phyloP scores from a whole-genome alignment of 2,113 vertebrate genomes.

The Nerophis lumbriciformis region DNA sequence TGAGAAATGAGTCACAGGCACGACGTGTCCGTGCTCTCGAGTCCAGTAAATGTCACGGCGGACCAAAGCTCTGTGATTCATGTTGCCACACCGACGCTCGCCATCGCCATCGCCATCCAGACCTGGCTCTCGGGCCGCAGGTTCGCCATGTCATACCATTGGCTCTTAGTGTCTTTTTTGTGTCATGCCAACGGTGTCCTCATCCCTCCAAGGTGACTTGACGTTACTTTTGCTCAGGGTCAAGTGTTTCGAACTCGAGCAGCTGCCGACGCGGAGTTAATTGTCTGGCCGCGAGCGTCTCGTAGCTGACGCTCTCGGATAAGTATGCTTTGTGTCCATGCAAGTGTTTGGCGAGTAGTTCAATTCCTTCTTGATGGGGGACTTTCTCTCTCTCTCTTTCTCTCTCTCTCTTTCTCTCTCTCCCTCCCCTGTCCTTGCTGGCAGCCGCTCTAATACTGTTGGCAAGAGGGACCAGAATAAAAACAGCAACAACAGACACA shows the following conservation, averaged over 20 bases:
- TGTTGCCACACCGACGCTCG: slow-evolving; percentile 10
- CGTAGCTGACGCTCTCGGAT: slow-evolving; percentile 46
- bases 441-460: slow-evolving; percentile 67
- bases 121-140: slow-evolving; percentile 2
- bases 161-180: slow-evolving; percentile 2
- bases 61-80: slow-evolving; percentile 1
- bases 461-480: slow-evolving; percentile 80
- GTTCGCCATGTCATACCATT: slow-evolving; percentile 5
- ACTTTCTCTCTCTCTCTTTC: slow-evolving; percentile 27
- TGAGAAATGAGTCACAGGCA: background rate
- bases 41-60: slow-evolving; percentile 1
- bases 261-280: slow-evolving; percentile 31
- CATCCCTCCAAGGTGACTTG: slow-evolving; percentile 20
- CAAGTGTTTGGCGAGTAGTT: slow-evolving; percentile 65
- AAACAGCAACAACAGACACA: slow-evolving; percentile 78
- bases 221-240: slow-evolving; percentile 17
- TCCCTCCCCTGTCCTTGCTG: slow-evolving; percentile 50
- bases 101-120: background rate
- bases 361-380: slow-evolving; percentile 62
- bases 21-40: background rate
- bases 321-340: slow-evolving; percentile 58
- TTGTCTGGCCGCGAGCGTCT: slow-evolving; percentile 36
- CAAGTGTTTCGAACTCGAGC: slow-evolving; percentile 30
- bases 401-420: slow-evolving; percentile 19
- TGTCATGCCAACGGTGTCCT: slow-evolving; percentile 16